A percentile compares a stretch with the other conserved stretches of the same genome.
phyloP scores from a whole-genome alignment of 2,113 vertebrate species.

The Bos indicus region DNA sequence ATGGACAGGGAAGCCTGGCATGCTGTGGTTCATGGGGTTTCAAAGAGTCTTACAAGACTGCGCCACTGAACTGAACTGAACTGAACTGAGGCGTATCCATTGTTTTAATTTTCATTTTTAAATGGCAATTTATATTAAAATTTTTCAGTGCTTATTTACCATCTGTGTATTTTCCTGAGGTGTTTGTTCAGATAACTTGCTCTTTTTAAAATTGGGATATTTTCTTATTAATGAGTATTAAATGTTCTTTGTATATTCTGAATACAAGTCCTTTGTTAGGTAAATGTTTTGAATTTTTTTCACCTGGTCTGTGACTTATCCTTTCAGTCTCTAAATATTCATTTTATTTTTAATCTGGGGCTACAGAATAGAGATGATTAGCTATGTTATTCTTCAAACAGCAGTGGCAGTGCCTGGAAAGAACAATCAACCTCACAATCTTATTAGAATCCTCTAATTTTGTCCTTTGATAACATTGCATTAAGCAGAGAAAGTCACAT shows the following conservation, averaged over 20 bases:
- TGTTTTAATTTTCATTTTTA: not conserved
- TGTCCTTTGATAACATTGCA: not conserved
- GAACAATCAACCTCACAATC: not conserved
- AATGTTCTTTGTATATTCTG: not conserved
- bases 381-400: not conserved
- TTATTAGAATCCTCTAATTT: not conserved
- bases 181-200: not conserved
- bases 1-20: not conserved
- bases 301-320: not conserved
- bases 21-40: accelerated
- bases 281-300: not conserved
- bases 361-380: not conserved
- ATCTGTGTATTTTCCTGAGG: not conserved
- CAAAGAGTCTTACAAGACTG: not conserved
- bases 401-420: not conserved
- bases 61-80: not conserved
- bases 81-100: not conserved
- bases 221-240: not conserved
- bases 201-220: not conserved
- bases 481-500: not conserved
- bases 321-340: not conserved
- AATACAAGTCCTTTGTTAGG: not conserved
- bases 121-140: not conserved
- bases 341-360: not conserved
- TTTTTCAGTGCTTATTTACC: not conserved